These are phyloP conservation scores for Desmodus rotundus DNA, from an alignment of 2,113 vertebrate genomes.

Conservation along the genomic window DNA sequence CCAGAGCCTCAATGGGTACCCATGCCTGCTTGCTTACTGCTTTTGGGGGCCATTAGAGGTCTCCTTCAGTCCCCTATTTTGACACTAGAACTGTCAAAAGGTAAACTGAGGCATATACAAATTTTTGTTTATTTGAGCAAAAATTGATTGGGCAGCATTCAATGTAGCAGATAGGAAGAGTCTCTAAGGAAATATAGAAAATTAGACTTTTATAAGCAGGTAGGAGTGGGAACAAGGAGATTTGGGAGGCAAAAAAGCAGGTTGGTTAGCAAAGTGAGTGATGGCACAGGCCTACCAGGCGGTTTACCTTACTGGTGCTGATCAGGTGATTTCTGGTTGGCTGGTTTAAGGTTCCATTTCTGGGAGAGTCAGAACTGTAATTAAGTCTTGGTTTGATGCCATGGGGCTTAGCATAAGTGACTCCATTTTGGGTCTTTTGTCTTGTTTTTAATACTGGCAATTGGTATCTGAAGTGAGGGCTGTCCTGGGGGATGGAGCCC, in stretches of 20 bases:
- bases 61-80: neutral
- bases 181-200: neutral
- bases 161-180: neutral
- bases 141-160: neutral
- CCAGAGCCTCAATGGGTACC: too few relatives aligned
- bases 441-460: neutral
- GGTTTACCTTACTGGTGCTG: neutral
- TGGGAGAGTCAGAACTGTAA: neutral
- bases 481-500: neutral
- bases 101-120: neutral
- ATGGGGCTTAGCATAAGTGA: neutral
- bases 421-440: neutral
- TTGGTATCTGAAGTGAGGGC: neutral
- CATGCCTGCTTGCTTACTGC: neutral
- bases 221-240: neutral
- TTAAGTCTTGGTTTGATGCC: neutral
- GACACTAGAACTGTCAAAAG: neutral
- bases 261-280: neutral
- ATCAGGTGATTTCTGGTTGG: neutral
- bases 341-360: neutral
- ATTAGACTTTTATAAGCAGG: neutral
- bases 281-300: neutral
- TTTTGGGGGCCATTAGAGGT: neutral
- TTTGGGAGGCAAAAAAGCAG: neutral
- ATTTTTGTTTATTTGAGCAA: neutral